phyloP scores from a whole-genome alignment of 2,888 invertebrate species.

The Gastrophysa polygoni region DNA sequence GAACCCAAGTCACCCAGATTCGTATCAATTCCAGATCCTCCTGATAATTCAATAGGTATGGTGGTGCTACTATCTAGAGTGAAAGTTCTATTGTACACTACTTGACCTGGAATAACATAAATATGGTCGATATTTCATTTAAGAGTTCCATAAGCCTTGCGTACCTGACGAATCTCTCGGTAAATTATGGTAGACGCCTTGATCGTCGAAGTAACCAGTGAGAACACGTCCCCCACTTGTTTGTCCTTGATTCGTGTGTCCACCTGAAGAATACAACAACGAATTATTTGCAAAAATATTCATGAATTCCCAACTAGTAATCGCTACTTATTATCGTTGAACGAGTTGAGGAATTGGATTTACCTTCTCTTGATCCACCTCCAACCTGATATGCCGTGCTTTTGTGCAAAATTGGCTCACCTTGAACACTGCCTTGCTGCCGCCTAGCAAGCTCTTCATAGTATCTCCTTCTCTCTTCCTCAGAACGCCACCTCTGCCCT shows the following conservation, averaged over 20 bases:
- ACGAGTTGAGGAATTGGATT: background rate
- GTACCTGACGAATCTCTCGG: constrained; percentile 15
- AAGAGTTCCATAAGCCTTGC: no score
- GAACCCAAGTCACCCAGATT: constrained; percentile 38
- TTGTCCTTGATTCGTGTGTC: background rate
- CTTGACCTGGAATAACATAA: constrained; percentile 21
- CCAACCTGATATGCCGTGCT: constrained; percentile 18
- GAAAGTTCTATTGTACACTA: constrained; percentile 29
- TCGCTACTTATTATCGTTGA: no score
- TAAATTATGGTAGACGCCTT: constrained; percentile 23
- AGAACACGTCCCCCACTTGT: constrained; percentile 11
- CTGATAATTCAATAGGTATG: constrained; percentile 30
- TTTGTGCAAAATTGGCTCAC: constrained; percentile 22
- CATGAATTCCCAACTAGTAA: no score
- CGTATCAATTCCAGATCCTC: constrained; percentile 14
- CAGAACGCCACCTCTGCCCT: constrained; percentile 9
- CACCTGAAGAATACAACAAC: no score
- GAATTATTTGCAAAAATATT: no score
- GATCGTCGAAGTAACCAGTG: constrained; percentile 27
- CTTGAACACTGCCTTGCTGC: constrained; percentile 11
- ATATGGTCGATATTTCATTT: background rate
- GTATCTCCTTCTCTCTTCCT: constrained; percentile 27
- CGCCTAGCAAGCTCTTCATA: constrained; percentile 24
- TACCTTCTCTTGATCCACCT: constrained; percentile 35
- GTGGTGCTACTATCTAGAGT: constrained; percentile 29